Evolutionary conservation across 1,140 invertebrate species (phyloP).

Genomic region (Caenorhabditis inopinata): DNA sequence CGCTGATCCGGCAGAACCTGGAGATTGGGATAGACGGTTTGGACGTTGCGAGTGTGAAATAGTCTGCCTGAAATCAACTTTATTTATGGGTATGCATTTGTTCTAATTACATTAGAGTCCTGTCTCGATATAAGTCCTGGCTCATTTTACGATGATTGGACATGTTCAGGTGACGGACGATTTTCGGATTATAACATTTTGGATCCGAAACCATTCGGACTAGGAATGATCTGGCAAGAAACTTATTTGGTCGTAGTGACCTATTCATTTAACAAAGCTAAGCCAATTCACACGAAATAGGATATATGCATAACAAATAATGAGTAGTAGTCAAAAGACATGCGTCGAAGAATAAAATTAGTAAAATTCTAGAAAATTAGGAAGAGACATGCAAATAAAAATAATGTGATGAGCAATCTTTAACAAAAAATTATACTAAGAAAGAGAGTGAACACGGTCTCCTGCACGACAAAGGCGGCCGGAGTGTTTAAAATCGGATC

Average conservation of each 20-base stretch:
- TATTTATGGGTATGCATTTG: background rate
- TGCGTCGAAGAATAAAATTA: background rate
- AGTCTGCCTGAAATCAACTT: constrained; percentile 9
- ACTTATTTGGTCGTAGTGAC: background rate
- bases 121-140: constrained; percentile 61
- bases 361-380: background rate
- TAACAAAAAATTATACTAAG: too few species aligned
- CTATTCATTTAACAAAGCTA: constrained; percentile 19
- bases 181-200: constrained; percentile 66
- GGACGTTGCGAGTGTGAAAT: constrained; percentile 24
- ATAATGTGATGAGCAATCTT: background rate
- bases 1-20: background rate
- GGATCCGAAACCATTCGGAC: constrained; percentile 66
- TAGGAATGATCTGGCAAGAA: constrained; percentile 57
- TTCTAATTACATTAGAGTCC: constrained; percentile 56
- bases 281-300: background rate
- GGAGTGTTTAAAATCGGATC: too few species aligned
- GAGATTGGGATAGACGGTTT: constrained; percentile 25
- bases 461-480: too few species aligned
- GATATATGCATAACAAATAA: background rate
- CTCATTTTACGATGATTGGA: constrained; percentile 65
- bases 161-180: constrained; percentile 66
- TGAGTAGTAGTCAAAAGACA: background rate
- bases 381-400: too few species aligned
- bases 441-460: too few species aligned